These are phyloP conservation scores for Ceyx margarethae DNA, from an alignment of 2,113 vertebrate species.

Conservation along the genomic window DNA sequence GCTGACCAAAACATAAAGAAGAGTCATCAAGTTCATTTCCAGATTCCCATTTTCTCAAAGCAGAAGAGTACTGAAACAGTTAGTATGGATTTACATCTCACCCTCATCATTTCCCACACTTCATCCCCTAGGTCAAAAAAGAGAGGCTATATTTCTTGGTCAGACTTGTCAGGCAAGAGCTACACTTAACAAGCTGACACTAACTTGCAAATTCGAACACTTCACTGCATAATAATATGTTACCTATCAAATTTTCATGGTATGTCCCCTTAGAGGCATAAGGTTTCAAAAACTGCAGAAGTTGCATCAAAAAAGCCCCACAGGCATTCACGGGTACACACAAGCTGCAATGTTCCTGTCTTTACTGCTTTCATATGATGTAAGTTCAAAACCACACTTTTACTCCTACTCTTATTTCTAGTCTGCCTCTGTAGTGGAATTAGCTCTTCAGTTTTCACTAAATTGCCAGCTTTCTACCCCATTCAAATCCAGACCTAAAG, in stretches of 20 bases:
- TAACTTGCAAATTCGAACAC: background rate
- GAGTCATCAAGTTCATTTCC: background rate
- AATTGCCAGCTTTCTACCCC: background rate
- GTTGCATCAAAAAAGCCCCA: background rate
- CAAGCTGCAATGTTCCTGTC: background rate
- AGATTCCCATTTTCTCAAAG: background rate
- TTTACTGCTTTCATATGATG: background rate
- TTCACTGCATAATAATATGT: background rate
- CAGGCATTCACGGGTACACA: slow-evolving; percentile 1
- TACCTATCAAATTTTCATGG: background rate
- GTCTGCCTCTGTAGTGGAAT: background rate
- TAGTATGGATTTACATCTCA: background rate
- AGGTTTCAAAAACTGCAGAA: background rate
- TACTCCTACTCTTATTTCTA: slow-evolving; percentile 6
- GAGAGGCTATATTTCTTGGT: background rate
- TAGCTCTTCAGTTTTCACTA: background rate
- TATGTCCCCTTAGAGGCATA: background rate
- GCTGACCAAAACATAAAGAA: background rate
- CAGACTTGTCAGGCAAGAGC: background rate
- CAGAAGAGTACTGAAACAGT: background rate
- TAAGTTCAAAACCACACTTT: slow-evolving; percentile 29
- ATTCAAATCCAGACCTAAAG: background rate
- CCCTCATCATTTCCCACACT: background rate
- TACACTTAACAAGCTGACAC: background rate
- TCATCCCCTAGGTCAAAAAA: background rate